Evolutionary conservation across 2,888 invertebrate genomes (phyloP), one percentile per base, ranked within the genome.

Genomic region (Cremastobaeus sp.): DNA sequence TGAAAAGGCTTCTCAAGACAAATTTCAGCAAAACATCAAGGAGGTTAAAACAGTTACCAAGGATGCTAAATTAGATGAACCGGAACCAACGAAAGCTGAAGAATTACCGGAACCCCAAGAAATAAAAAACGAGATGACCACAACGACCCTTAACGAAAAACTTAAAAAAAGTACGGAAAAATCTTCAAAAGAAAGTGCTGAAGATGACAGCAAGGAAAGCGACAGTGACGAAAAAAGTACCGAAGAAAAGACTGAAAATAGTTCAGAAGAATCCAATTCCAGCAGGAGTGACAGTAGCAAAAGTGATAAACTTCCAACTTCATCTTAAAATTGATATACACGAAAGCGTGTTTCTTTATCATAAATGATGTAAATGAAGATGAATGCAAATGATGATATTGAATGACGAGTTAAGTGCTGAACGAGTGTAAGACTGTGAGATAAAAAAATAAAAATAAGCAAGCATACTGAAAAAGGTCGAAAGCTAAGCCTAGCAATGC

Each of bases 1-100:
- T 2, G 72, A 77, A 3, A 55, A 59, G 8, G 57, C 35, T 4
- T 55, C 55, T 3, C 35, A 60, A 3, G 50, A 77, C 72, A 47
- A 17, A 21, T 2, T 30, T 2, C 64, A 48, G 12, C 59, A 64
- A 3, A 25, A 32, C 0, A 37, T 60, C 3, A 55, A 76, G 1
- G 79, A 78, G 28, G 32, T 64, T 1, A 70, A 70, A 18, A 47
- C 55, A n/a, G 71, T 68, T 15, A 54, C 47, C 64, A 47, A 79
- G 74, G 45, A 79, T 25, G 69, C 81, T 4, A 82, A 82, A 65
- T 79, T 80, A 17, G 79, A 78, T 0, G 84, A 82, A 2, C 66
- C 57, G 8, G 78, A 79, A 18, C 54, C 78, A 0, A 14, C 39
- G 88, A 89, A 80, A 88, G 86, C 86, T 43, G 89, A 88, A 69